Percentiles rank a stretch among this genome's conserved stretches.
phyloP scores from a whole-genome alignment of 64 coral and sea anemone species.

The Montipora sp. region DNA sequence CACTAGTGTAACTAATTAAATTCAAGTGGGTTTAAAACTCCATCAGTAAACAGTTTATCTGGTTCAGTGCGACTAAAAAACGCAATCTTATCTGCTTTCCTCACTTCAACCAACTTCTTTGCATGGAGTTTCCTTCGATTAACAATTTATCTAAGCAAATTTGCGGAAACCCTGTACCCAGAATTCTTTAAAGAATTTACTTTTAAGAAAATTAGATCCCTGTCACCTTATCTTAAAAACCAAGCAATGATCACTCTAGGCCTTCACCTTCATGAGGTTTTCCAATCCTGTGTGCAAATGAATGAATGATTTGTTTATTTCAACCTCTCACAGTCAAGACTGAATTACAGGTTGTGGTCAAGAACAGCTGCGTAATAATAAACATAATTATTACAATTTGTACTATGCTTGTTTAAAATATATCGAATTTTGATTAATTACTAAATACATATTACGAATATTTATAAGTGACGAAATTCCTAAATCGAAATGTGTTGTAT shows the following conservation, averaged over 20 bases:
- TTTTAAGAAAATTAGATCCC: constrained; percentile 8
- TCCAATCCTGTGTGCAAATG: background rate
- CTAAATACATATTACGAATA: too few relatives aligned
- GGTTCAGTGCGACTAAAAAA: too few relatives aligned
- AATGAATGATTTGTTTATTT: too few relatives aligned
- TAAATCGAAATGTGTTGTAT: too few relatives aligned
- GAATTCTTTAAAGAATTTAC: background rate
- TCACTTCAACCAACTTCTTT: constrained; percentile 7
- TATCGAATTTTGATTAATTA: too few relatives aligned
- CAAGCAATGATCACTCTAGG: constrained; percentile 29
- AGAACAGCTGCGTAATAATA: too few relatives aligned
- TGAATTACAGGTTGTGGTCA: too few relatives aligned
- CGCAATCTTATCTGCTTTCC: background rate
- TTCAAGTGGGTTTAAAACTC: background rate
- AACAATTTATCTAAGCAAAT: constrained; percentile 24
- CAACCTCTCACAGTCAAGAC: too few relatives aligned
- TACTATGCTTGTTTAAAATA: too few relatives aligned
- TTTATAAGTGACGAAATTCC: too few relatives aligned
- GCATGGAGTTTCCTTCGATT: background rate
- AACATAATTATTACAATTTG: too few relatives aligned
- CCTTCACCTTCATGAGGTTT: background rate
- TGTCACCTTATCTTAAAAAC: constrained; percentile 43
- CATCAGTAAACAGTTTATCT: background rate
- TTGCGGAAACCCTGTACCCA: background rate
- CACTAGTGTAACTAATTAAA: background rate